These are phyloP conservation scores for Cebus imitator DNA, from an alignment of 2,113 vertebrate species.

Conservation along the genomic window DNA sequence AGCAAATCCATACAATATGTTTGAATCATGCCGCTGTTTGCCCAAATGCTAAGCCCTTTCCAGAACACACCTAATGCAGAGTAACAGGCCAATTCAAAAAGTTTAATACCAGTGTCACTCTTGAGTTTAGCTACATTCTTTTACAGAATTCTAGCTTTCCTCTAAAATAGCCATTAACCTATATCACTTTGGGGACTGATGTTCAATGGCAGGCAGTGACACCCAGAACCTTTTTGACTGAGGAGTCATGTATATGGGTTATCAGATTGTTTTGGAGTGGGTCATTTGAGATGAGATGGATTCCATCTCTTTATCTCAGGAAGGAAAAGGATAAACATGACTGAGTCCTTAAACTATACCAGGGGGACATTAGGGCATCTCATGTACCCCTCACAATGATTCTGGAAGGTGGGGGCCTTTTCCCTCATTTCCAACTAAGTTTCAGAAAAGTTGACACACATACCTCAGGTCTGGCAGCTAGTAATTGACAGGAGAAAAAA, in stretches of 20 bases:
- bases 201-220: background rate
- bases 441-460: background rate
- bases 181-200: background rate
- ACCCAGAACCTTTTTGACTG: background rate
- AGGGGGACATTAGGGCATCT: background rate
- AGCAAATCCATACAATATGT: constrained; percentile 24
- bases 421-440: background rate
- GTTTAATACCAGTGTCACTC: background rate
- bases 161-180: background rate
- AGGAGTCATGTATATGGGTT: background rate
- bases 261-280: background rate
- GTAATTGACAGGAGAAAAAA: background rate
- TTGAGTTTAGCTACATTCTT: background rate
- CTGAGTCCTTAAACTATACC: background rate
- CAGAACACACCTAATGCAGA: background rate
- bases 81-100: background rate
- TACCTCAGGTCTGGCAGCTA: background rate
- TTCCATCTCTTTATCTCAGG: background rate
- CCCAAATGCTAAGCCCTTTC: constrained; percentile 23
- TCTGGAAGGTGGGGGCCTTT: background rate
- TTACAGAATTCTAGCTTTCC: background rate
- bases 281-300: background rate
- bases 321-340: background rate
- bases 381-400: background rate
- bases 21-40: background rate